These are phyloP conservation scores for Mycetomoellerius zeteki DNA, from an alignment of 1,140 invertebrate species.

Conservation along the genomic window DNA sequence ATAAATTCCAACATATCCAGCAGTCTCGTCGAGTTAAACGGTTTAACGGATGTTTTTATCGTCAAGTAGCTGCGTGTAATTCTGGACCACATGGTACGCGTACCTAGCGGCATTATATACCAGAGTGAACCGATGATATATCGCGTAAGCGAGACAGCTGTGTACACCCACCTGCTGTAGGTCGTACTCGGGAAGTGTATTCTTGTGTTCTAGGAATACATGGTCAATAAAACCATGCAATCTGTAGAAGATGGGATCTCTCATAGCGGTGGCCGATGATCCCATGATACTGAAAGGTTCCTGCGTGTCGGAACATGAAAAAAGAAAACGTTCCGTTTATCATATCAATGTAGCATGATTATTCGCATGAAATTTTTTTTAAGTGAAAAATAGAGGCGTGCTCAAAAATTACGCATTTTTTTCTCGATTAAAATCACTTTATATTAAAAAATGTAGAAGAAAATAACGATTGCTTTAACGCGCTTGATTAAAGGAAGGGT, in stretches of 20 bases:
- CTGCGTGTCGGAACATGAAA: conserved; percentile 71
- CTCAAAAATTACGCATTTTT: background rate
- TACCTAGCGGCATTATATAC: conserved; percentile 60
- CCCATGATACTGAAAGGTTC: conserved; percentile 91
- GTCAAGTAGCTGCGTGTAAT: conserved; percentile 29
- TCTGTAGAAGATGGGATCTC: conserved; percentile 95
- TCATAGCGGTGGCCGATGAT: conserved; percentile 92
- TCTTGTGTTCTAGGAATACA: conserved; percentile 93
- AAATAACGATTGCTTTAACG: background rate
- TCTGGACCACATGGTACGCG: conserved; percentile 26
- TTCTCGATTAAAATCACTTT: background rate
- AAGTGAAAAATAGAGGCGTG: background rate
- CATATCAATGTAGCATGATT: conserved; percentile 6
- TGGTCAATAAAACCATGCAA: conserved; percentile 94
- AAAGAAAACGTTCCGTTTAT: conserved; percentile 4
- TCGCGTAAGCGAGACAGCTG: conserved; percentile 45
- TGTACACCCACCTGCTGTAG: conserved; percentile 86
- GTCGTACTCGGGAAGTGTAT: conserved; percentile 89
- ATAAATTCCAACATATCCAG: conserved; percentile 35
- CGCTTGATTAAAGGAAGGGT: background rate
- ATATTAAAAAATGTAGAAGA: background rate
- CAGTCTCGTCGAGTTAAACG: conserved; percentile 34
- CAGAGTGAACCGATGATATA: conserved; percentile 55
- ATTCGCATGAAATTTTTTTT: background rate
- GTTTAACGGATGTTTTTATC: conserved; percentile 41